Base-by-base conservation (phyloP, 2,888 invertebrate species). In the Drosophila formosana region DNA sequence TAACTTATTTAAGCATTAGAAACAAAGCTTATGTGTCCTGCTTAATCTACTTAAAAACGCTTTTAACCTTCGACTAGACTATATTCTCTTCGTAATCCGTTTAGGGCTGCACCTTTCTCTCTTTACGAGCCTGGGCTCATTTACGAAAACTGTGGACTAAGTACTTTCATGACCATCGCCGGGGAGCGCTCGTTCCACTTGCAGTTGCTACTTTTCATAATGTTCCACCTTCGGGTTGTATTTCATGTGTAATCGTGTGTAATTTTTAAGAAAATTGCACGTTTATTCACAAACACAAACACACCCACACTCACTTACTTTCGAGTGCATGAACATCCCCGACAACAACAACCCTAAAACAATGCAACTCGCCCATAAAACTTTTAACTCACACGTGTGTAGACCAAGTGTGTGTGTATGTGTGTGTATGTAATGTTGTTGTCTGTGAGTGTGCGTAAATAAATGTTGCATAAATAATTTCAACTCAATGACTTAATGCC, bases 261-360 rank as follows among this genome's bases (percentile, higher is more conserved):
- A 85, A 90, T 89, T 90, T 89, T 84, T 80, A 82, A 86, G 88
- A 89, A 89, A 91, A 90, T 88, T 90, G 87, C 90, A 88, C 89
- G 80, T 77, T 80, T 75, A 69, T 72, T 55, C 71, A 46, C 11
- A 64, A 60, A 62, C 60, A 66, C 46, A 66, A 18, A 50, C 56
- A 61, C 43, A 34, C 13, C 25, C 37, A 37, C 23, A 58, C 4
- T 11, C 18, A 32, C 18, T 28, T 30, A 56, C 32, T 34, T 25
- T n/a, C 11, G 26, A 39, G 39, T 64, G 64, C 65, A 52, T 43
- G 43, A 69, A 66, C 65, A 71, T 64, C 76, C 80, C 67, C 51
- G 63, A 45, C 77, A 65, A 61, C 79, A 88, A 71, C 83, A 83
- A 86, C 83, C 83, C 83, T 73, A 73, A 83, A 86, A 88, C 83